phyloP scores from a whole-genome alignment of 2,888 invertebrate species.

The Brassicogethes aeneus region DNA sequence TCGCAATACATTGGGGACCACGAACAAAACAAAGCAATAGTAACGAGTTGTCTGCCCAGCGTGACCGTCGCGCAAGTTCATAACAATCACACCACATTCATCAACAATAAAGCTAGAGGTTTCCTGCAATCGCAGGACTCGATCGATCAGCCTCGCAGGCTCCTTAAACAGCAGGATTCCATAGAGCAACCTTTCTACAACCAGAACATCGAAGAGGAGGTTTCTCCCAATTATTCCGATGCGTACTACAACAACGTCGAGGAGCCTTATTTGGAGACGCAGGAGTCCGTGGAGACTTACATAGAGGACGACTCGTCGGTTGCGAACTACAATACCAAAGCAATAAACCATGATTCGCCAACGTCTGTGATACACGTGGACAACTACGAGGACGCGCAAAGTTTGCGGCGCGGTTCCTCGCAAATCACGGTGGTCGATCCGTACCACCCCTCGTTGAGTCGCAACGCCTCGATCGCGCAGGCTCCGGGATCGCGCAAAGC shows the following conservation, averaged over 20 bases:
- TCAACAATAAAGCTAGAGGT: constrained; percentile 16
- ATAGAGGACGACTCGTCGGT: constrained; percentile 34
- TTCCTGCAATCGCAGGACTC: not conserved
- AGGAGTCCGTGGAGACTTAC: constrained; percentile 44
- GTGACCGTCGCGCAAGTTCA: constrained; percentile 30
- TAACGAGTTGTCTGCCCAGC: constrained; percentile 21
- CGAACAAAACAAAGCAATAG: constrained; percentile 29
- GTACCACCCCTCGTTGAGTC: constrained; percentile 39
- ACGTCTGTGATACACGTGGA: constrained; percentile 41
- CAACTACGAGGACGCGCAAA: constrained; percentile 33
- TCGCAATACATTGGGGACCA: constrained; percentile 19
- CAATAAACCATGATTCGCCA: constrained; percentile 39
- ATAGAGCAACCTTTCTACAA: not conserved
- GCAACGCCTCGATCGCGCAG: constrained; percentile 10
- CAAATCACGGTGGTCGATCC: constrained; percentile 48
- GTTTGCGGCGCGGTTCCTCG: constrained; percentile 34
- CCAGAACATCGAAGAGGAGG: not conserved
- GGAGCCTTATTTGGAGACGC: constrained; percentile 23
- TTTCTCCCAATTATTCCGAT: constrained; percentile 4
- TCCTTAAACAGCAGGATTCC: not conserved
- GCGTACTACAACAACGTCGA: constrained; percentile 17
- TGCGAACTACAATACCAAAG: constrained; percentile 28
- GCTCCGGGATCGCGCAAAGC: constrained; percentile 36
- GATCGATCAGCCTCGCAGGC: not conserved
- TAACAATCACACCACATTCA: constrained; percentile 21